Conservation (phyloP, 2,797 vertebrate genomes). For the Darevskia mixta region DNA sequence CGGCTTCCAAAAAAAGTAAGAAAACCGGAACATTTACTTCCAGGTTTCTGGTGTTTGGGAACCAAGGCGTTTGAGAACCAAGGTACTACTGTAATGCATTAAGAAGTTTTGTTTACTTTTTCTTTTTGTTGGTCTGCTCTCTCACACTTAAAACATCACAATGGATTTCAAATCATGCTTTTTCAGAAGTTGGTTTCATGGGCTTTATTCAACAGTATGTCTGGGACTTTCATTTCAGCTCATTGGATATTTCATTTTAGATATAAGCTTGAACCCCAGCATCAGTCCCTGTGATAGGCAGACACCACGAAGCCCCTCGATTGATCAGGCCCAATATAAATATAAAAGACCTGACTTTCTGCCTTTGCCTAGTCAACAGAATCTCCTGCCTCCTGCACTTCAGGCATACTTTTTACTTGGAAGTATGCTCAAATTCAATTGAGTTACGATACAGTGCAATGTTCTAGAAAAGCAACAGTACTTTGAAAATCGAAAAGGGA, state of each 20-base stretch:
- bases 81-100: background rate
- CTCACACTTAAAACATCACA: background rate
- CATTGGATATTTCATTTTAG: background rate
- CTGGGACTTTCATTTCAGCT: background rate
- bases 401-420: background rate
- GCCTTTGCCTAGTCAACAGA: background rate
- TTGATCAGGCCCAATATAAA: background rate
- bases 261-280: background rate
- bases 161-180: background rate
- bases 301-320: background rate
- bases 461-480: background rate
- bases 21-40: no score
- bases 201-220: background rate
- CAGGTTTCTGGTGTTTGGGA: no score
- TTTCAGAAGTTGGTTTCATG: background rate
- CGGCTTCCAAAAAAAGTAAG: no score
- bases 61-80: no score
- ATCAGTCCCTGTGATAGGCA: background rate
- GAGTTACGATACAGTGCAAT: background rate
- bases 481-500: slow-evolving; percentile 31
- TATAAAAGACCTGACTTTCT: background rate
- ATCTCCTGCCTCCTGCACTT: background rate
- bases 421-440: background rate
- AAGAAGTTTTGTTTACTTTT: slow-evolving; percentile 8
- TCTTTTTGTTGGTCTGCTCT: background rate